Base-by-base conservation (phyloP, 2,797 vertebrate species). In the Typhlichthys eigenmanni region DNA sequence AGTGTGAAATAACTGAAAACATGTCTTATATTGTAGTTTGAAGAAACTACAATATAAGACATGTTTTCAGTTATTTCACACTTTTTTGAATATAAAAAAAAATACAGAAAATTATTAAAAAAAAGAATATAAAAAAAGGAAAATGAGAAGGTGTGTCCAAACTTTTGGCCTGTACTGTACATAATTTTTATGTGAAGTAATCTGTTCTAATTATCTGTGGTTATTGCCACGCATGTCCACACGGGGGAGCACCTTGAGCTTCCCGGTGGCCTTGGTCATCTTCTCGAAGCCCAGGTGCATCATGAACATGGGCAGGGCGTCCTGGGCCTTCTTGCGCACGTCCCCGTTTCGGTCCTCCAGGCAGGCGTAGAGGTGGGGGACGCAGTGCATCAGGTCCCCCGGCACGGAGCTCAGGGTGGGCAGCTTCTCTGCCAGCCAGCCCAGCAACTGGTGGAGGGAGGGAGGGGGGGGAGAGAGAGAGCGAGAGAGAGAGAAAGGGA, bases 221-320 rank as follows among this genome's bases (percentile, higher is more conserved):
- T 38, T 38, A 2, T 38, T 38, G 5, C 34, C 1, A 38, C 34
- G 34, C 2, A 8, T 38, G 5, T 38, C 7, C 34, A 38, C 34
- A 38, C 34, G n/a, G n/a, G 50, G 16, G 16, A 71, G 52, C 89
- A 96, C 98, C 93, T 99, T 99, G 55, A 98, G 92, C 82, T 98
- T 99, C 53, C 92, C 85, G 0, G 97, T 92, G 34, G 96, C 95
- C 84, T 97, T 99, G 72, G 65, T 84, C 97, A 99, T 98, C 83
- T 99, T 98, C 68, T 99, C 97, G 62, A 93, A 96, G 54, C 95
- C 92, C 71, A 99, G 90, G 72, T 99, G 98, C 96, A 99, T 99
- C 98, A 99, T 99, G 71, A 99, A 98, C 75, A 92, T 93, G 0
- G 97, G 96, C 58, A 99, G 84, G 3, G 96, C 96, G 46, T 98